A percentile compares a stretch with the other conserved stretches of the same genome.
Conservation (phyloP, 2,113 vertebrate genomes). For the Pollimyrus isidori region DNA sequence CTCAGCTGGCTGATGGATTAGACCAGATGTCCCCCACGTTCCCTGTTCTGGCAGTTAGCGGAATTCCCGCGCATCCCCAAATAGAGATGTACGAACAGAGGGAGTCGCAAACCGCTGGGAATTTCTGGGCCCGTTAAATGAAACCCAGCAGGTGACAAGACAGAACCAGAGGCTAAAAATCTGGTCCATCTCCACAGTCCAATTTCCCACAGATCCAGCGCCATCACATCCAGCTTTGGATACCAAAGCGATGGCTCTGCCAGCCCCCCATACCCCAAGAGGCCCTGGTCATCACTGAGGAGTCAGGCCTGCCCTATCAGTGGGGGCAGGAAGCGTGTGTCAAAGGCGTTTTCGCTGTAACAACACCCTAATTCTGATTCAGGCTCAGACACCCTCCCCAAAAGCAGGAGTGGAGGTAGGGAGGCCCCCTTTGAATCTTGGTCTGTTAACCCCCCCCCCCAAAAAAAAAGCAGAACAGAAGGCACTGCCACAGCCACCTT, state of each 20-base stretch:
- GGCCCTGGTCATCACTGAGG: not conserved
- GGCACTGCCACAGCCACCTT: not conserved
- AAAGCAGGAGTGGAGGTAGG: too few relatives aligned
- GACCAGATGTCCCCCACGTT: not conserved
- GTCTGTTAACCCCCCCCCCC: not conserved
- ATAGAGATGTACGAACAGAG: not conserved
- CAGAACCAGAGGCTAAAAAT: not conserved
- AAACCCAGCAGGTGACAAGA: not conserved
- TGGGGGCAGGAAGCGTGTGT: not conserved
- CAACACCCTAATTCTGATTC: not conserved
- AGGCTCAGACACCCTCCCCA: not conserved
- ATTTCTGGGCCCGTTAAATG: not conserved
- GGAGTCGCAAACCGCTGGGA: not conserved
- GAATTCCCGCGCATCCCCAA: not conserved
- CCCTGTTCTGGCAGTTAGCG: not conserved
- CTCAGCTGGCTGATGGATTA: not conserved
- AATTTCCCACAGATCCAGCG: not conserved
- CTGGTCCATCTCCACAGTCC: not conserved
- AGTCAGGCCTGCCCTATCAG: not conserved
- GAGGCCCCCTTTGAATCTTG: too few relatives aligned
- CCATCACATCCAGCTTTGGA: not conserved
- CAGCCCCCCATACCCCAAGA: not conserved
- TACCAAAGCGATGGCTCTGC: not conserved
- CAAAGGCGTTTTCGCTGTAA: not conserved
- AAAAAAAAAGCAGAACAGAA: not conserved